These are phyloP conservation scores for Oryzias sinensis DNA, from an alignment of 2,797 vertebrate species.

Conservation along the genomic window DNA sequence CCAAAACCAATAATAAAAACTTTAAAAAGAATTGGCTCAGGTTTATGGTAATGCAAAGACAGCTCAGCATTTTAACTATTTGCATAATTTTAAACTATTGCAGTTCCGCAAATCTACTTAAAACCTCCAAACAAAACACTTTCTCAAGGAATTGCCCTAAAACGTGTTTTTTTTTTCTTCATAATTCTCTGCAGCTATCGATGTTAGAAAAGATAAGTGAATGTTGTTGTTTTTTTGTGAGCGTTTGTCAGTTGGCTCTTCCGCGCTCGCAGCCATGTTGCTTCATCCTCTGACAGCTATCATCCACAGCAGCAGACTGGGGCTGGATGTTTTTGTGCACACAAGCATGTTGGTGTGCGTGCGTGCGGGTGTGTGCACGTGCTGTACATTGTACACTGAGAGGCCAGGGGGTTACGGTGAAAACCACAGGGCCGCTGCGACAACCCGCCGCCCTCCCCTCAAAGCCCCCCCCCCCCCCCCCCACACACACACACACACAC, in stretches of 20 bases:
- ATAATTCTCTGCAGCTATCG: slow-evolving; percentile 8
- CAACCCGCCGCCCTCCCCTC: slow-evolving; percentile 55
- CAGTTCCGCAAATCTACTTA: too few relatives aligned
- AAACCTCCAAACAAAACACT: too few relatives aligned
- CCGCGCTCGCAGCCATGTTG: slow-evolving; percentile 56
- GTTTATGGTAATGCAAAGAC: too few relatives aligned
- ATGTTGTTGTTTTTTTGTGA: slow-evolving; percentile 13
- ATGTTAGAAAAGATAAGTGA: slow-evolving; percentile 26
- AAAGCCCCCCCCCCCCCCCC: slow-evolving; percentile 23
- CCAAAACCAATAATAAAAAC: too few relatives aligned
- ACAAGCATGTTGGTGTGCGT: slow-evolving; percentile 23
- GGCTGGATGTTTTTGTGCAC: slow-evolving; percentile 36
- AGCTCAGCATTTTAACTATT: too few relatives aligned
- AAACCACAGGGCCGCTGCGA: slow-evolving; percentile 69
- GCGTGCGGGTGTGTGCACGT: slow-evolving; percentile 17
- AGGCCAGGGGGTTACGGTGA: slow-evolving; percentile 61
- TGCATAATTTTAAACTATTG: too few relatives aligned
- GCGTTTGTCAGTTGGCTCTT: slow-evolving; percentile 41
- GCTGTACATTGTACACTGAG: slow-evolving; percentile 52
- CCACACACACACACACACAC: too few relatives aligned
- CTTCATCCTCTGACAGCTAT: slow-evolving; percentile 71
- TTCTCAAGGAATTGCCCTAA: too few relatives aligned
- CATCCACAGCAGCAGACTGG: slow-evolving; percentile 74
- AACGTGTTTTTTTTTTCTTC: background rate
- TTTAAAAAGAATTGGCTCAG: too few relatives aligned